Base-by-base conservation (phyloP, 2,888 invertebrate species). In the Plebejus melissa region DNA sequence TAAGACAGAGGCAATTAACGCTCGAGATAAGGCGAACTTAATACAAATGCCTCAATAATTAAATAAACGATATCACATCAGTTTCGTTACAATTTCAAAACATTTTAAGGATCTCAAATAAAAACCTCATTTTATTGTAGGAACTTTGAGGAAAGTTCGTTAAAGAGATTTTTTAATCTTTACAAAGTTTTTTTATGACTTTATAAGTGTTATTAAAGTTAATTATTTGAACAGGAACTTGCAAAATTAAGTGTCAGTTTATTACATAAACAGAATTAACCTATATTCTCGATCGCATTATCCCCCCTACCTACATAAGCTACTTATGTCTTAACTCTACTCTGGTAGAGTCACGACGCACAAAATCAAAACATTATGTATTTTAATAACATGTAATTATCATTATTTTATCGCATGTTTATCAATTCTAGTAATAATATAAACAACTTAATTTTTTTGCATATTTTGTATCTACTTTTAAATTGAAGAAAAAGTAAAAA, bases 1-100 rank as follows among this genome's bases (percentile, higher is more conserved):
- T 72, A 72, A 50, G 54, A 72, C 72, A 72, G 72, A 32, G 41
- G 72, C 72, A 72, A 72, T 72, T 72, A 72, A 22, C 72, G 50
- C 54, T 50, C 50, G 54, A 72, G 72, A 72, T 72, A 72, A 71
- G 46, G 22, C 9, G 71, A 72, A 54, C 50, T 72, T 72, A 71
- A 71, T 71, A 50, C 50, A 72, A 54, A 50, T 16, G 22, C 50
- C 72, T 50, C 28, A 32, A 72, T 50, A 72, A 72, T 72, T 72
- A 72, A 50, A 54, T 72, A 54, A 72, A 72, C 16, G 50, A 54
- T 72, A 72, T 28, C 72, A 16, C 72, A 41, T 46, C 41, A 71
- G 50, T 72, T 72, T 71, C 71, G 46, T 22, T 71, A 46, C 71
- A 46, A 71, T 71, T 71, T 32, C 28, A 72, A 54, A 72, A 72